Evolutionary conservation across 2,888 invertebrate genomes (phyloP), one percentile per base, ranked within the genome.

Genomic region (Steinernema hermaphroditum): DNA sequence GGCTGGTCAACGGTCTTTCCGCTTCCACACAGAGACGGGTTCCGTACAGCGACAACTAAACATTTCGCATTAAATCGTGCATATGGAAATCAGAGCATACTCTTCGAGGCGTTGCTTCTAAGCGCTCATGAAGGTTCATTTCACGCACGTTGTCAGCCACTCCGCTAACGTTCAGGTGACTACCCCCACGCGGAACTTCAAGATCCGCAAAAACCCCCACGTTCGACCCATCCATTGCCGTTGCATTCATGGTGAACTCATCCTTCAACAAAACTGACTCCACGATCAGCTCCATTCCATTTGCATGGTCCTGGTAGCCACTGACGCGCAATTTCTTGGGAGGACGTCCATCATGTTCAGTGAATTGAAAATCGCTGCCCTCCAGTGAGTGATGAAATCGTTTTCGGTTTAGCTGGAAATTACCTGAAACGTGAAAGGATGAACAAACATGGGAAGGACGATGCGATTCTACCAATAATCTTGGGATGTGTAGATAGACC

Each of bases 351-450:
- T 32, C 62, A 16, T 27, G 14, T 1, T 62, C 34, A 12, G 32
- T 32, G 27, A 62, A 62, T 2, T 62, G 27, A 19, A 32, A 62
- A 16, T 62, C 62, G 6, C 32, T 27, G 16, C 1, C 32, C 32
- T 14, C 16, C 16, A 62, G 62, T 9, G 62, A 32, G 62, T 62
- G 62, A 32, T 62, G 62, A 19, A 62, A 62, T 4, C 62, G 27
- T 19, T 62, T 62, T 29, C 62, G 62, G 16, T 62, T 62, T 32
- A 62, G n/a, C 16, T 29, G 62, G 34, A 62, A 62, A n/a, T 62
- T 62, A 32, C 32, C 62, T n/a, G n/a, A n/a, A n/a, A n/a, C n/a
- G n/a, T n/a, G n/a, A n/a, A n/a, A n/a, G n/a, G n/a, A n/a, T n/a
- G n/a, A n/a, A n/a, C n/a, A n/a, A n/a, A n/a, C n/a, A n/a, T n/a